phyloP scores from a whole-genome alignment of 2,113 vertebrate genomes.

The Fulmarus glacialis region DNA sequence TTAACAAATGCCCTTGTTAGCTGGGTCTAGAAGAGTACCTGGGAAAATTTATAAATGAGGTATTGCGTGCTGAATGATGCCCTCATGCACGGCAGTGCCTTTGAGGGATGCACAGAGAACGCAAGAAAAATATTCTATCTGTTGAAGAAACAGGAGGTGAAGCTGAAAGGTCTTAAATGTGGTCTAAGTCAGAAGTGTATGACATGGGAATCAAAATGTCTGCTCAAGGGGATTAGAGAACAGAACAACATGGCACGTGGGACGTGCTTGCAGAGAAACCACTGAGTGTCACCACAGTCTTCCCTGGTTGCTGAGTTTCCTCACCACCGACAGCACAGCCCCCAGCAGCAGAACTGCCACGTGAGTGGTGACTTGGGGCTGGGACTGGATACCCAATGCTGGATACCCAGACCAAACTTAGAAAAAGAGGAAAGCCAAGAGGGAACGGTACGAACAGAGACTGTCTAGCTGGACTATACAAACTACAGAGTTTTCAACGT shows the following conservation, averaged over 20 bases:
- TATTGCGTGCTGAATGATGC: background rate
- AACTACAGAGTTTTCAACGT: background rate
- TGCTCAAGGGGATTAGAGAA: background rate
- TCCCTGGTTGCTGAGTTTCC: background rate
- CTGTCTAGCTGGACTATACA: background rate
- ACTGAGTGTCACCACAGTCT: background rate
- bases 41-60: background rate
- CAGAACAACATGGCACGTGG: accelerated
- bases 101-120: background rate
- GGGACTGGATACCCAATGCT: background rate
- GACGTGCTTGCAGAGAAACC: background rate
- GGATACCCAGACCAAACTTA: background rate
- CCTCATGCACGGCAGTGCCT: accelerated
- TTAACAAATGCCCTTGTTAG: background rate
- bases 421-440: background rate
- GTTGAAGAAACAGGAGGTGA: background rate
- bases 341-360: background rate
- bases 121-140: background rate
- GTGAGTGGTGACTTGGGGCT: background rate
- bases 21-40: background rate
- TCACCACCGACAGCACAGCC: background rate
- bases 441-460: background rate
- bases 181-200: background rate
- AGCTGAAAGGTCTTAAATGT: background rate
- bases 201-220: background rate